A percentile compares a stretch with the other conserved stretches of the same genome.
Conservation (phyloP, 1,140 invertebrate genomes). For the Zaprionus gabonicus region DNA sequence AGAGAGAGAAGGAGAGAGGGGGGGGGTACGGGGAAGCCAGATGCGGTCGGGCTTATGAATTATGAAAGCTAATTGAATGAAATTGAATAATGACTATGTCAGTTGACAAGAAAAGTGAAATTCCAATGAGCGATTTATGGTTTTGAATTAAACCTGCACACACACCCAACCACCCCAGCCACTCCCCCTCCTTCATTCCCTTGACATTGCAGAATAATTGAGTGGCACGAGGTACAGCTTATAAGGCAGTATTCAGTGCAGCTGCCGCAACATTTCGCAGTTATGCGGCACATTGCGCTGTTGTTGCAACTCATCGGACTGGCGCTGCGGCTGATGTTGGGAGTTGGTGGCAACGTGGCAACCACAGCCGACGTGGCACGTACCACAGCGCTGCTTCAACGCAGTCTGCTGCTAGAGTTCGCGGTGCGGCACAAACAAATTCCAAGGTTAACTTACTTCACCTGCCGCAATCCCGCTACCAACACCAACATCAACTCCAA, state of each 20-base stretch:
- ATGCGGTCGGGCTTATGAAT: conserved; percentile 52
- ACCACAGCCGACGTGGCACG: conserved; percentile 26
- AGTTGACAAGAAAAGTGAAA: conserved; percentile 78
- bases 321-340: not conserved
- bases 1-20: too few relatives aligned
- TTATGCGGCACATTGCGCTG: conserved; percentile 10
- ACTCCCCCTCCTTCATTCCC: not conserved
- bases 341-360: not conserved
- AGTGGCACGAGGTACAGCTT: not conserved
- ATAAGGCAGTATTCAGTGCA: not conserved
- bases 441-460: conserved; percentile 77
- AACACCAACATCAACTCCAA: not conserved
- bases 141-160: conserved; percentile 39
- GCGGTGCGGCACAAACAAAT: conserved; percentile 70
- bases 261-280: not conserved
- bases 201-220: conserved; percentile 3
- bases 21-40: not conserved
- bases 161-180: too few relatives aligned
- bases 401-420: conserved; percentile 57
- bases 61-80: conserved; percentile 80
- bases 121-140: conserved; percentile 74
- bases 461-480: conserved; percentile 61
- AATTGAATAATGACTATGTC: conserved; percentile 78
- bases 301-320: conserved; percentile 17
- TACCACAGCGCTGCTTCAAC: conserved; percentile 52